Conservation (phyloP, 2,888 invertebrate species). For the Nomada ruficornis region DNA sequence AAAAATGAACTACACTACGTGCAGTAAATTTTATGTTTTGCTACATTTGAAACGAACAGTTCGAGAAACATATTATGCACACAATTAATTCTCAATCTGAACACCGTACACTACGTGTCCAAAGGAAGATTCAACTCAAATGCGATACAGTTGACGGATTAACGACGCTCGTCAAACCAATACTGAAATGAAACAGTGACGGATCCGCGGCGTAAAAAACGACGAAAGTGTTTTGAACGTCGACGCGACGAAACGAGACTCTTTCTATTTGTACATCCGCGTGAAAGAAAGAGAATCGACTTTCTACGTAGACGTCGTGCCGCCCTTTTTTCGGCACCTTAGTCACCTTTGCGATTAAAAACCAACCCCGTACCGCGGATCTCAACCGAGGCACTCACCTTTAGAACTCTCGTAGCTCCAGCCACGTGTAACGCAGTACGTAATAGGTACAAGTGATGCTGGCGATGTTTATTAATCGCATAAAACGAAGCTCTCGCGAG, state of each 20-base stretch:
- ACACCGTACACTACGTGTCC: too few species aligned
- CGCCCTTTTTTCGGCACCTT: not conserved
- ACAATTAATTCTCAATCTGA: too few species aligned
- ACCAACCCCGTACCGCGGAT: not conserved
- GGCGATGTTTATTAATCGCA: constrained; percentile 30
- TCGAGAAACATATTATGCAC: too few species aligned
- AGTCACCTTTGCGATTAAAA: constrained; percentile 11
- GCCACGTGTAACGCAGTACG: constrained; percentile 16
- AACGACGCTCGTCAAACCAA: not conserved
- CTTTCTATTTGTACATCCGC: not conserved
- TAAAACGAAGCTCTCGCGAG: constrained; percentile 8
- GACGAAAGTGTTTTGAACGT: not conserved
- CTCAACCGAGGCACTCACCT: not conserved
- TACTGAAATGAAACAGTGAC: not conserved
- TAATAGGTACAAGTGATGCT: constrained; percentile 10
- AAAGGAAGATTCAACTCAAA: too few species aligned
- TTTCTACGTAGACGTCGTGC: not conserved
- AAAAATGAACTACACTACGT: too few species aligned
- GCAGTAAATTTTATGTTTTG: too few species aligned
- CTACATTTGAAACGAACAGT: too few species aligned
- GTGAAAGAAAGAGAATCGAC: constrained; percentile 1
- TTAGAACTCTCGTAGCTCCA: constrained; percentile 10
- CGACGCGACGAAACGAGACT: not conserved
- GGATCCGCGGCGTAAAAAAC: not conserved
- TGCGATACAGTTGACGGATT: not conserved